phyloP scores from a whole-genome alignment of 2,797 vertebrate species.

The Peromyscus nudipes region DNA sequence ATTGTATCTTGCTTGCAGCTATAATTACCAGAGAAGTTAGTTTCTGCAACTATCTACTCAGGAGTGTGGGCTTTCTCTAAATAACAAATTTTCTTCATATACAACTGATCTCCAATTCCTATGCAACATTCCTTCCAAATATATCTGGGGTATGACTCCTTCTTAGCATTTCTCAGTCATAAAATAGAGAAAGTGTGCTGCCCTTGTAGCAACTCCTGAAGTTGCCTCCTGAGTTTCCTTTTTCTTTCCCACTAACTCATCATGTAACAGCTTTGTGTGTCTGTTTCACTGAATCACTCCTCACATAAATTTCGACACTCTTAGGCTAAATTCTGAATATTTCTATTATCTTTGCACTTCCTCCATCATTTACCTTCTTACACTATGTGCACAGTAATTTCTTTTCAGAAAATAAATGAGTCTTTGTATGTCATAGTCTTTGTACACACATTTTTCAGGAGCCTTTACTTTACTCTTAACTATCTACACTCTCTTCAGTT shows the following conservation, averaged over 20 bases:
- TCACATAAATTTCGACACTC: background rate
- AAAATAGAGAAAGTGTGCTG: background rate
- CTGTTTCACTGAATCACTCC: background rate
- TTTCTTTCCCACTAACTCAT: background rate
- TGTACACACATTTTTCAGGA: background rate
- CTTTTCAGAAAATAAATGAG: background rate
- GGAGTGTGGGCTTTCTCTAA: background rate
- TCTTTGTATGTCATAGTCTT: background rate
- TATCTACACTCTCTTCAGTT: background rate
- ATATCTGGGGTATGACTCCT: background rate
- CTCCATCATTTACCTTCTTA: background rate
- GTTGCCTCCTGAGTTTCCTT: background rate
- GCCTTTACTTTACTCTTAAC: background rate
- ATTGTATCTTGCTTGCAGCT: constrained; percentile 5
- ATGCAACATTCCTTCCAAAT: background rate
- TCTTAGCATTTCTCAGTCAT: background rate
- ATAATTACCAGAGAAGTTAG: constrained; percentile 17
- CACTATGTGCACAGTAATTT: background rate
- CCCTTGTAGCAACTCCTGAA: background rate
- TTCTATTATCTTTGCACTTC: background rate
- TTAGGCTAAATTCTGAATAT: background rate
- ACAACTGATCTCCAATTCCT: background rate
- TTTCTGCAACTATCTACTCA: constrained; percentile 31
- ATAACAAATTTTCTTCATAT: background rate
- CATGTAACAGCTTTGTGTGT: background rate